Evolutionary conservation across 2,888 invertebrate species (phyloP).

Genomic region (Conomelus anceps): DNA sequence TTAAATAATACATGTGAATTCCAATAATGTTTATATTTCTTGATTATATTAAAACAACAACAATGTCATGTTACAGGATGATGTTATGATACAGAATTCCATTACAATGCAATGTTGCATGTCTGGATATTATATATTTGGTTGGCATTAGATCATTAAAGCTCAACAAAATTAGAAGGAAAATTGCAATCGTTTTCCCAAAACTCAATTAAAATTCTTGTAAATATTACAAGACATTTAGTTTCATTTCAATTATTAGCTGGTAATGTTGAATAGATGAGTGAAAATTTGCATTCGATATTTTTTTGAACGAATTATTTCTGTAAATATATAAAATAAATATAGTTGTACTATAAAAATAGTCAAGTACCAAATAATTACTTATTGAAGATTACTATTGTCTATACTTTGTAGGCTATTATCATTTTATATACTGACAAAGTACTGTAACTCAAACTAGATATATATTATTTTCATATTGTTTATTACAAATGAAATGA

Average conservation of each 20-base stretch:
- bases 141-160: too few species aligned
- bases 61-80: too few species aligned
- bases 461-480: background rate
- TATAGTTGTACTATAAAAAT: background rate
- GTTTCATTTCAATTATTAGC: background rate
- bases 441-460: background rate
- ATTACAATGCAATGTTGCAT: too few species aligned
- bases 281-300: background rate
- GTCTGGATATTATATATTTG: too few species aligned
- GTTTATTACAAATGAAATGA: background rate
- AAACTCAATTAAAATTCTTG: background rate
- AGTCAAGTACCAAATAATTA: background rate
- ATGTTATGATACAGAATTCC: too few species aligned
- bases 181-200: background rate
- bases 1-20: too few species aligned
- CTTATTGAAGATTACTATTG: background rate
- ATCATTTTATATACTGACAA: background rate
- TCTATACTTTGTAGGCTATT: background rate
- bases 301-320: background rate
- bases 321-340: background rate
- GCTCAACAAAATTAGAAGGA: background rate
- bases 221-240: background rate
- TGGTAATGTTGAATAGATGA: background rate
- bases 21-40: too few species aligned
- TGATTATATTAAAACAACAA: too few species aligned